Evolutionary conservation across 2,888 invertebrate genomes (phyloP).

Genomic region (Drosophila peninsularis): DNA sequence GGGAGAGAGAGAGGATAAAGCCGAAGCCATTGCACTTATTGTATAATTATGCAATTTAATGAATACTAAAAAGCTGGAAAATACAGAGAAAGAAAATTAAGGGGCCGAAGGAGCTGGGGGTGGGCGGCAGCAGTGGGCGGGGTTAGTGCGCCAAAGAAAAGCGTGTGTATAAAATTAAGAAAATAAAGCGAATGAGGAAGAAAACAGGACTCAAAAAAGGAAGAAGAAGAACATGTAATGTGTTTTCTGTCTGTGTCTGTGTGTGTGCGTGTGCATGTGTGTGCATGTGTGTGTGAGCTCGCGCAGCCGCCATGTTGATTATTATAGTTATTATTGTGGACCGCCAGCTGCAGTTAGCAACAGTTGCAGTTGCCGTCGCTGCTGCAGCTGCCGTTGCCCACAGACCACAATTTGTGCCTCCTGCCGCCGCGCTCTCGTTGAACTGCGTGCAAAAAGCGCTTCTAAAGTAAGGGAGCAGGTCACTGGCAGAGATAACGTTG

Average conservation of each 20-base stretch:
- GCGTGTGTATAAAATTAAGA: constrained; percentile 73
- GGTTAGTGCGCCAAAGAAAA: constrained; percentile 43
- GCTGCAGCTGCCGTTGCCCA: constrained; percentile 31
- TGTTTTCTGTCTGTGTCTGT: constrained; percentile 21
- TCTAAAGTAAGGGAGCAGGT: constrained; percentile 1
- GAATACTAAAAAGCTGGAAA: constrained; percentile 72
- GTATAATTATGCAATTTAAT: constrained; percentile 79
- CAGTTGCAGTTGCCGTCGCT: constrained; percentile 41
- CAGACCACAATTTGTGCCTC: background rate
- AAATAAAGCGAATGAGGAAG: constrained; percentile 53
- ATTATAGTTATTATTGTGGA: constrained; percentile 72
- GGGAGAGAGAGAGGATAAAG: constrained; percentile 3
- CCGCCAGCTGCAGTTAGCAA: constrained; percentile 56
- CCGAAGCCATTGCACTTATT: constrained; percentile 72
- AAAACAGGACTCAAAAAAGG: constrained; percentile 6
- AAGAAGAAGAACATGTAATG: constrained; percentile 16
- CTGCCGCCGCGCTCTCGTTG: constrained; percentile 1
- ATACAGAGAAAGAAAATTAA: constrained; percentile 17
- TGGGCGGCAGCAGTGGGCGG: background rate
- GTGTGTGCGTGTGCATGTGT: constrained; percentile 27
- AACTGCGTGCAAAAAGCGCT: constrained; percentile 7
- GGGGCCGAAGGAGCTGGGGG: background rate
- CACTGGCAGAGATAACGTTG: constrained; percentile 47
- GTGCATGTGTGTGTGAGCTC: constrained; percentile 31
- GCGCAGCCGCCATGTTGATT: constrained; percentile 64